A percentile compares a stretch with the other conserved stretches of the same genome.
Evolutionary conservation across 2,888 invertebrate species (phyloP).

Genomic region (Malachius bipustulatus): DNA sequence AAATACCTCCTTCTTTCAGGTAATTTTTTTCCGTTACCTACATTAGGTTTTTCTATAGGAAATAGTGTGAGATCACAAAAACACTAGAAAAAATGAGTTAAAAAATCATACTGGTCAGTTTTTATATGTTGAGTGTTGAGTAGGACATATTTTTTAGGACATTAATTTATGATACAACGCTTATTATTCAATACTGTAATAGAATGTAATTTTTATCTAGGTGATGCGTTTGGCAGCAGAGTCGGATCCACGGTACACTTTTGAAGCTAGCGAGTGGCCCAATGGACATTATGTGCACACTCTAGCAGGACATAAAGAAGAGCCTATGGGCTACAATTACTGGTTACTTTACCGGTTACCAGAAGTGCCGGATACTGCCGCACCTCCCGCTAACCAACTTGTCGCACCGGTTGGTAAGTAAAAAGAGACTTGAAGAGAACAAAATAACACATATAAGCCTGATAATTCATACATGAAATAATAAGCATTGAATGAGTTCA

Average conservation of each 20-base stretch:
- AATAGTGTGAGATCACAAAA: too few relatives aligned
- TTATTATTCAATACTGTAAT: too few relatives aligned
- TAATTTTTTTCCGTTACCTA: too few relatives aligned
- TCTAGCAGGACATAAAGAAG: constrained; percentile 65
- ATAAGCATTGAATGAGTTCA: neutral
- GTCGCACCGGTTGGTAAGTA: constrained; percentile 76
- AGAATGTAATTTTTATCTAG: too few relatives aligned
- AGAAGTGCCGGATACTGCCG: constrained; percentile 64
- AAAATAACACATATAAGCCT: neutral
- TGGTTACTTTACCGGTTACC: constrained; percentile 79
- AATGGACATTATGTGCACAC: constrained; percentile 88
- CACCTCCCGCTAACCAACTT: constrained; percentile 75
- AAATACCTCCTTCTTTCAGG: constrained; percentile 54
- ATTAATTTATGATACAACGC: too few relatives aligned
- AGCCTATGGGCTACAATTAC: constrained; percentile 77
- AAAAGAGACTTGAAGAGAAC: too few relatives aligned
- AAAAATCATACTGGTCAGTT: too few relatives aligned
- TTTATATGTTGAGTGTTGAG: too few relatives aligned
- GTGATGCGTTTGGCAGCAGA: constrained; percentile 74
- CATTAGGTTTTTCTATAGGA: too few relatives aligned
- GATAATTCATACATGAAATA: neutral
- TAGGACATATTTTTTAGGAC: too few relatives aligned
- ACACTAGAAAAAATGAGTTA: too few relatives aligned
- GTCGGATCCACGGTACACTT: constrained; percentile 50
- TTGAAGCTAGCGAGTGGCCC: constrained; percentile 74